Conservation (phyloP, 2,113 vertebrate genomes). For the Gymnocephalus cernua region DNA sequence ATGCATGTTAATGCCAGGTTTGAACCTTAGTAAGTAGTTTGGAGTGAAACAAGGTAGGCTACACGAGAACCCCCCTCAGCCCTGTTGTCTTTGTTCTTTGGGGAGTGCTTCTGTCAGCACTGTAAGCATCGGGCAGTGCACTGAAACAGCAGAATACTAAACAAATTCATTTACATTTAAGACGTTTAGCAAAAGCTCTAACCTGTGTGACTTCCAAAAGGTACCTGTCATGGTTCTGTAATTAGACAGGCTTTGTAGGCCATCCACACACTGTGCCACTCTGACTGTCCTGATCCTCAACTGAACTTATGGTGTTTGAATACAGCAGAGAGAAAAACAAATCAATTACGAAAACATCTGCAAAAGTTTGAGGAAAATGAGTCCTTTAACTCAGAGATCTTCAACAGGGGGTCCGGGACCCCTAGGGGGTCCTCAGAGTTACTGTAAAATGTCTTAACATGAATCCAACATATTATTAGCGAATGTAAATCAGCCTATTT, state of each 20-base stretch:
- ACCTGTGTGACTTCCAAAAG: slow-evolving; percentile 13
- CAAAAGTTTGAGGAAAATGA: slow-evolving; percentile 1
- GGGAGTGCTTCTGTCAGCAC: slow-evolving; percentile 22
- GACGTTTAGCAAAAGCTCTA: slow-evolving; percentile 38
- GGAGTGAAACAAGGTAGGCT: slow-evolving; percentile 9
- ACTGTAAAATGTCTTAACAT: no score
- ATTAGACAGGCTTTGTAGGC: slow-evolving; percentile 20
- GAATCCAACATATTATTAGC: no score
- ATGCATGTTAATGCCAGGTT: no score
- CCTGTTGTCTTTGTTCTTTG: slow-evolving; percentile 7
- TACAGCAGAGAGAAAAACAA: background rate
- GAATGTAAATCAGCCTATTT: no score
- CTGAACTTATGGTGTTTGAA: slow-evolving; percentile 4
- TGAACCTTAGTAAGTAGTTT: background rate
- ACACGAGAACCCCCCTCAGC: background rate
- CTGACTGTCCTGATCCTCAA: background rate
- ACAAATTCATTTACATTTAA: slow-evolving; percentile 43
- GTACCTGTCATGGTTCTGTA: slow-evolving; percentile 31
- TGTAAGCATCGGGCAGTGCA: slow-evolving; percentile 12
- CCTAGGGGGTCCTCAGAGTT: no score
- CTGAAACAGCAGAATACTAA: slow-evolving; percentile 44
- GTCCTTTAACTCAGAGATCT: background rate
- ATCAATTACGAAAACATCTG: background rate
- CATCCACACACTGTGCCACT: background rate
- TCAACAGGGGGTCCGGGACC: no score